Evolutionary conservation across 2,888 invertebrate genomes (phyloP).

Genomic region (Tenthredo amoena): DNA sequence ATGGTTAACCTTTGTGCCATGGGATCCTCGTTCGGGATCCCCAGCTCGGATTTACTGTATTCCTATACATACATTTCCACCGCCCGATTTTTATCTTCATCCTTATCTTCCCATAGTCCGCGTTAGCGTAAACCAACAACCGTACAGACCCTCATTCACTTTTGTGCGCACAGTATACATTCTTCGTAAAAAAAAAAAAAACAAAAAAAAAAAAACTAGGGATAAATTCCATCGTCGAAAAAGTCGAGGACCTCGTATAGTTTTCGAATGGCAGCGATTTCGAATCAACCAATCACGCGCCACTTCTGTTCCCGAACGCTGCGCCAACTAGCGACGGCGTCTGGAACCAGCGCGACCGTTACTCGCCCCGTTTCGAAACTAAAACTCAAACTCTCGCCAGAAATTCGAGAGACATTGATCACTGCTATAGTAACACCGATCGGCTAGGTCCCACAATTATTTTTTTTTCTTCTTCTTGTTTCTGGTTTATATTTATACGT

Average conservation of each 20-base stretch:
- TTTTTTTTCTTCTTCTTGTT: too few relatives aligned
- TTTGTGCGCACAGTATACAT: neutral
- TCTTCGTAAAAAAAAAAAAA: neutral
- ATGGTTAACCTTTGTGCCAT: constrained; percentile 51
- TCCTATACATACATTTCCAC: neutral
- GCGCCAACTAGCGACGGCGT: constrained; percentile 6
- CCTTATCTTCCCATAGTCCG: neutral
- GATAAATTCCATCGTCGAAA: neutral
- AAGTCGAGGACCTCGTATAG: neutral
- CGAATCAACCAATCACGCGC: neutral
- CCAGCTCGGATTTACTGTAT: constrained; percentile 5
- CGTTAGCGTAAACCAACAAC: constrained; percentile 5
- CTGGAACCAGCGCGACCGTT: neutral
- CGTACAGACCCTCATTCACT: neutral
- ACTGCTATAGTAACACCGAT: neutral
- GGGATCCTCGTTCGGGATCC: constrained; percentile 11
- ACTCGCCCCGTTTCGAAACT: neutral
- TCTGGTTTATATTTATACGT: neutral
- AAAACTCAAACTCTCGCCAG: neutral
- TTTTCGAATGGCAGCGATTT: neutral
- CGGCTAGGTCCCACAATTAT: neutral
- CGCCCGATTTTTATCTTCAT: neutral
- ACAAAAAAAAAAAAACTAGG: neutral
- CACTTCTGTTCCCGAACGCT: neutral
- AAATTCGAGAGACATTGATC: neutral